Evolutionary conservation across 1,140 invertebrate species (phyloP).

Genomic region (Drosophila arawakana): DNA sequence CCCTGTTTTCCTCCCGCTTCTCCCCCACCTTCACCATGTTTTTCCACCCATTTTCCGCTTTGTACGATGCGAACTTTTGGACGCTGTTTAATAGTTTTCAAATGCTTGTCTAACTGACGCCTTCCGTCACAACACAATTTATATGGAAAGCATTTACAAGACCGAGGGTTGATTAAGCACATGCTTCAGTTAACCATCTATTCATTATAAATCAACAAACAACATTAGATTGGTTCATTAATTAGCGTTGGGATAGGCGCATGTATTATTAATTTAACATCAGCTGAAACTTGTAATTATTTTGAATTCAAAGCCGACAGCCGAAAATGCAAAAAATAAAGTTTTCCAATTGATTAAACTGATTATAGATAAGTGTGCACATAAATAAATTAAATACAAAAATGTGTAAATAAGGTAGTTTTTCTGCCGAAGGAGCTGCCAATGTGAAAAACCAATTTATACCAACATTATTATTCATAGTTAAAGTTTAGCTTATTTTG

Average conservation of each 20-base stretch:
- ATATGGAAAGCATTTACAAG: background rate
- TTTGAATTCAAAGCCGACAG: too few species aligned
- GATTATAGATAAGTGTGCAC: background rate
- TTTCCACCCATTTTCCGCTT: constrained; percentile 48
- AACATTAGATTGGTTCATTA: background rate
- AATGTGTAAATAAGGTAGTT: too few species aligned
- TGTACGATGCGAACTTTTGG: constrained; percentile 70
- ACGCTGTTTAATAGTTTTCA: constrained; percentile 82
- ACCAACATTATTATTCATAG: too few species aligned
- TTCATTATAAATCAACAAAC: background rate
- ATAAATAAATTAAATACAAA: constrained; percentile 2
- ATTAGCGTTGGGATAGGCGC: background rate
- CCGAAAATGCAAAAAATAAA: too few species aligned
- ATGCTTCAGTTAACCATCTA: background rate
- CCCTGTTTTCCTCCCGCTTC: constrained; percentile 45
- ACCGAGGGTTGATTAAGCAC: constrained; percentile 26
- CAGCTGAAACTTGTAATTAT: background rate
- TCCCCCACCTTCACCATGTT: too few species aligned
- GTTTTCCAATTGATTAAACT: background rate
- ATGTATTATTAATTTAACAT: background rate
- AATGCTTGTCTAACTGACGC: constrained; percentile 80
- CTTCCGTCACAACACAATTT: constrained; percentile 61
- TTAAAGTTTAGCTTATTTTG: background rate
- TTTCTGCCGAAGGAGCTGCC: too few species aligned
- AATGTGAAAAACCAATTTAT: too few species aligned